Evolutionary conservation across 2,888 invertebrate genomes (phyloP), one percentile per base, ranked within the genome.

Genomic region (Chesias legatella): DNA sequence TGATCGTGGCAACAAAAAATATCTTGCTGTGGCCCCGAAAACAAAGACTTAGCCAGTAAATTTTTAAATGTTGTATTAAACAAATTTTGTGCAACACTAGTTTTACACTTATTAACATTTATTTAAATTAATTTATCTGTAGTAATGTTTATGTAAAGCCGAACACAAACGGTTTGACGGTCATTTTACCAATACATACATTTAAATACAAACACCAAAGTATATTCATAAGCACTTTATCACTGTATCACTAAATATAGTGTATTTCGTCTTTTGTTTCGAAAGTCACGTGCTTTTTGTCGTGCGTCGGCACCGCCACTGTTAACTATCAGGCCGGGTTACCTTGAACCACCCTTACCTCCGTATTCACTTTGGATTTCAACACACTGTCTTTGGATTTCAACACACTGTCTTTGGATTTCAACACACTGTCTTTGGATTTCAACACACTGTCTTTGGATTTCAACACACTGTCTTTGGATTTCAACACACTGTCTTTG

Each of bases 251-350:
- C 21, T 36, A 85, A 59, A 88, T 84, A 56, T 88, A 89, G 50
- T 85, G 80, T 51, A 89, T 65, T 55, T 79, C 72, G 62, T 88
- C 86, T 40, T 69, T 74, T 36, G 74, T 61, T 63, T 85, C 81
- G 48, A 89, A 89, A 56, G 88, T 88, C 56, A 89, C 89, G 67
- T 84, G 86, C 72, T 88, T 89, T 49, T 75, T 74, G 58, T 67
- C 72, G 63, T 72, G 75, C 63, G 72, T 55, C 22, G 81, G 81
- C 63, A 84, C 73, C 71, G 82, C 77, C 52, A 79, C 80, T 51
- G 77, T 69, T 63, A 79, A 79, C 86, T 82, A 85, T 88, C 86
- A 86, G 69, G 80, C 70, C 41, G 72, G 60, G 41, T 52, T 65
- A 13, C 58, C 55, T 23, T 60, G 58, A 26, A 47, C 69, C 53